Evolutionary conservation across 2,888 invertebrate species (phyloP).

Genomic region (Chrysopilus asiliformis): DNA sequence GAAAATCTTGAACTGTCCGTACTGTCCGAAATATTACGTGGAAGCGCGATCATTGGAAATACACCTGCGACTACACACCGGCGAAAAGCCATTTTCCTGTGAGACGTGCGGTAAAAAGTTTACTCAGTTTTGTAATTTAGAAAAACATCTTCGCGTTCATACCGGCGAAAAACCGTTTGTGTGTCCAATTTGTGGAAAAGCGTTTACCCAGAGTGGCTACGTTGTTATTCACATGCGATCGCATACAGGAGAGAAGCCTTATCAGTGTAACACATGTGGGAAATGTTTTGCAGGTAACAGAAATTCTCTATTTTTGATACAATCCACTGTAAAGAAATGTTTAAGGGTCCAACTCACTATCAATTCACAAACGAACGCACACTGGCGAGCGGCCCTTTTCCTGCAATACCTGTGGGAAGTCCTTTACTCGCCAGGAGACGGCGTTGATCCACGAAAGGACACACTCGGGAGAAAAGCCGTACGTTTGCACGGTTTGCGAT

Average conservation of each 20-base stretch:
- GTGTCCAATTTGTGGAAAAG: slow-evolving; percentile 13
- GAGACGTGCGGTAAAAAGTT: slow-evolving; percentile 14
- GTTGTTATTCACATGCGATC: slow-evolving; percentile 13
- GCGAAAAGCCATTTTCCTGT: no score
- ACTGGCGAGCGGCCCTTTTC: slow-evolving; percentile 16
- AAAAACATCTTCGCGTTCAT: slow-evolving; percentile 16
- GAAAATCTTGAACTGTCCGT: slow-evolving; percentile 36
- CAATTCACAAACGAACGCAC: slow-evolving; percentile 19
- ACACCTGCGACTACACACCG: slow-evolving; percentile 16
- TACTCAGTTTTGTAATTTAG: slow-evolving; percentile 15
- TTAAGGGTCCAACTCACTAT: slow-evolving; percentile 17
- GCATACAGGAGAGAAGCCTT: slow-evolving; percentile 12
- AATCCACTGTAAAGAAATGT: slow-evolving; percentile 2
- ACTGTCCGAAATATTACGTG: slow-evolving; percentile 38
- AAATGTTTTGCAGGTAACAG: slow-evolving; percentile 16
- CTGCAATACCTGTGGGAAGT: slow-evolving; percentile 16
- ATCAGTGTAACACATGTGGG: slow-evolving; percentile 15
- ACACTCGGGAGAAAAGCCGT: slow-evolving; percentile 18
- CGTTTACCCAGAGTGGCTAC: slow-evolving; percentile 14
- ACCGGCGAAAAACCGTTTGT: slow-evolving; percentile 12
- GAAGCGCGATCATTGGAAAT: slow-evolving; percentile 27
- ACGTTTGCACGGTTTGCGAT: slow-evolving; percentile 16
- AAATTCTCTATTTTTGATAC: background rate
- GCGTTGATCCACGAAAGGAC: slow-evolving; percentile 16
- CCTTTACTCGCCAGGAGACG: slow-evolving; percentile 17